phyloP scores from a whole-genome alignment of 2,113 vertebrate genomes.

The Tursiops truncatus region DNA sequence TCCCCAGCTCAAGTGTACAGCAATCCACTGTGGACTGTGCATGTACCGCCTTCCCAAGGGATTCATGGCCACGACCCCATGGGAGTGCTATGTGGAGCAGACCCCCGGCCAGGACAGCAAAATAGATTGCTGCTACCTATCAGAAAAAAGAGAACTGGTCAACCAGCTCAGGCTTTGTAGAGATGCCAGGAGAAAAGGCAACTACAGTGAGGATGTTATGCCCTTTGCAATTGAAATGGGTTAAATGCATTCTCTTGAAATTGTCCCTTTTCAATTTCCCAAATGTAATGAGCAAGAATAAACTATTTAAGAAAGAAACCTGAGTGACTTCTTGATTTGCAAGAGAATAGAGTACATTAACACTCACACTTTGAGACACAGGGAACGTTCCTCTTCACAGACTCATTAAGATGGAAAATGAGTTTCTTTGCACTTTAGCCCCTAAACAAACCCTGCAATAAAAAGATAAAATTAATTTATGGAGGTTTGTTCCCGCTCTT shows the following conservation, averaged over 20 bases:
- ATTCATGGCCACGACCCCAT: fast-evolving
- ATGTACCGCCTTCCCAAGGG: fast-evolving
- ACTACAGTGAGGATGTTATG: fast-evolving
- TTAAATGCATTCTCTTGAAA: background rate
- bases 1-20: background rate
- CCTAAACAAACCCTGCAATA: background rate
- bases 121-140: fast-evolving
- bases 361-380: background rate
- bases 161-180: too few species aligned
- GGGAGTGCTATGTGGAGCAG: too few species aligned
- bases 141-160: background rate
- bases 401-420: background rate
- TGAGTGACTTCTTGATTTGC: background rate
- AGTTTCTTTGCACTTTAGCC: background rate
- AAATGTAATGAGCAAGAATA: background rate
- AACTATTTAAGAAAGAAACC: background rate
- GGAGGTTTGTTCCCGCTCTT: background rate
- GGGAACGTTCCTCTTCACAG: background rate
- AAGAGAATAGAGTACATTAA: background rate
- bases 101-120: background rate
- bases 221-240: background rate
- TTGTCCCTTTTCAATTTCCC: background rate
- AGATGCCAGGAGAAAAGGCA: fast-evolving
- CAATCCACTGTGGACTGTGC: background rate
- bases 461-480: constrained; percentile 1